Evolutionary conservation across 2,113 vertebrate species (phyloP).

Genomic region (Nothoprocta perdicaria): DNA sequence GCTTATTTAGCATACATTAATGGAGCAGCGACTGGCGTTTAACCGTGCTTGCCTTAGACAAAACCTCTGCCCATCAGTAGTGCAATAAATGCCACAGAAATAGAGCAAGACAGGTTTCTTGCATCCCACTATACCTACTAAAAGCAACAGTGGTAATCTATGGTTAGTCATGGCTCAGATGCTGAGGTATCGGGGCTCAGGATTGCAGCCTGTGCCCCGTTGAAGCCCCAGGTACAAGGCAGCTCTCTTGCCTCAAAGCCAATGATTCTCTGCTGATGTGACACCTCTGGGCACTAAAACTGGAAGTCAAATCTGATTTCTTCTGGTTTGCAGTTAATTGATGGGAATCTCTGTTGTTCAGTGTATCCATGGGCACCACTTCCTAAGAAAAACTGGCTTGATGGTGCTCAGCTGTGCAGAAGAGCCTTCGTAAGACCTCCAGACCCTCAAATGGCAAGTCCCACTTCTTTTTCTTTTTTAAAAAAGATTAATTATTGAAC

Average conservation of each 20-base stretch:
- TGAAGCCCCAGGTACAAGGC: not conserved
- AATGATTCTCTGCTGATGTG: not conserved
- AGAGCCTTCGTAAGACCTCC: not conserved
- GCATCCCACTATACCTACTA: not conserved
- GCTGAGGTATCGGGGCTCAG: not conserved
- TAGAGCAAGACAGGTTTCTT: not conserved
- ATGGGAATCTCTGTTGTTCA: not conserved
- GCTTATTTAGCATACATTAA: slow-evolving; percentile 31
- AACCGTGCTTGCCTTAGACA: not conserved
- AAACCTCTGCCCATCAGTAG: not conserved
- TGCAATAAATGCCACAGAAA: not conserved
- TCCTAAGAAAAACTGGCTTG: not conserved
- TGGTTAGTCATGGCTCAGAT: not conserved
- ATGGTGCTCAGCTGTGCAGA: not conserved
- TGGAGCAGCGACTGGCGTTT: slow-evolving; percentile 1
- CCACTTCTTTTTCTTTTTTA: not conserved
- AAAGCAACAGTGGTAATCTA: rapidly evolving
- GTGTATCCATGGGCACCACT: not conserved
- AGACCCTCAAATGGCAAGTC: not conserved
- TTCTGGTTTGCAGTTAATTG: not conserved
- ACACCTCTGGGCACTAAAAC: not conserved
- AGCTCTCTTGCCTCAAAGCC: rapidly evolving
- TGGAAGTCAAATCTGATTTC: not conserved
- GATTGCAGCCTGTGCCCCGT: not conserved
- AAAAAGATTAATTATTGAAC: not conserved